A percentile compares a stretch with the other conserved stretches of the same genome.
Evolutionary conservation across 2,888 invertebrate genomes (phyloP).

Genomic region (Tetheella fluctuosa): DNA sequence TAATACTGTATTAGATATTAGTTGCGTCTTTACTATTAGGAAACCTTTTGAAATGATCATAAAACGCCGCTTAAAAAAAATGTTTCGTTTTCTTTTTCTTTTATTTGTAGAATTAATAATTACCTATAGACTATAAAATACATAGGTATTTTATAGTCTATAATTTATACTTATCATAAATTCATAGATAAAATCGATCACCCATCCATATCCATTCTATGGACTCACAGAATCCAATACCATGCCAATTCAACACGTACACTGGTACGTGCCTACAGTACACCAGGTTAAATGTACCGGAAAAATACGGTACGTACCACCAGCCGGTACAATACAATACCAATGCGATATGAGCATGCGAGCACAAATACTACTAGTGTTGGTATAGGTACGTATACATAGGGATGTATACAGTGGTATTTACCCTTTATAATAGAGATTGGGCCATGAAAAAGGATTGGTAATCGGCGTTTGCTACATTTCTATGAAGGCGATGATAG

Average conservation of each 20-base stretch:
- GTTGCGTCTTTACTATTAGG: too few species aligned
- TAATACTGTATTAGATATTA: too few species aligned
- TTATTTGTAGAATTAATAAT: too few species aligned
- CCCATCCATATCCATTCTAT: neutral
- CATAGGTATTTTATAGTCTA: too few species aligned
- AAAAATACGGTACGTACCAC: slow-evolving; percentile 29
- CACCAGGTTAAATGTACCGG: slow-evolving; percentile 32
- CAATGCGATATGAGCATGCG: slow-evolving; percentile 24
- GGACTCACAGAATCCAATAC: neutral
- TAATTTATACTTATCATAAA: too few species aligned
- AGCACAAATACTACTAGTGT: slow-evolving; percentile 24
- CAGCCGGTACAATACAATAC: slow-evolving; percentile 10
- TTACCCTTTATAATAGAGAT: slow-evolving; percentile 39
- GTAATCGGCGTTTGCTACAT: neutral
- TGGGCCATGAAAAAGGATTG: slow-evolving; percentile 20
- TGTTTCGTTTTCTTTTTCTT: too few species aligned
- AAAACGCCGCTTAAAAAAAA: too few species aligned
- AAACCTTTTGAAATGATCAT: too few species aligned
- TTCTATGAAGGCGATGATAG: too few species aligned
- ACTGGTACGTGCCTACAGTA: neutral
- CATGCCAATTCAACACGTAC: neutral
- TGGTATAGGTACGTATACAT: slow-evolving; percentile 14
- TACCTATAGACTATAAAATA: too few species aligned
- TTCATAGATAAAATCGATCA: neutral
- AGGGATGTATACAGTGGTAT: slow-evolving; percentile 31